Percentiles rank a stretch among this genome's conserved stretches.
Evolutionary conservation across 1,140 invertebrate genomes (phyloP).

Genomic region (Magallana angulata): DNA sequence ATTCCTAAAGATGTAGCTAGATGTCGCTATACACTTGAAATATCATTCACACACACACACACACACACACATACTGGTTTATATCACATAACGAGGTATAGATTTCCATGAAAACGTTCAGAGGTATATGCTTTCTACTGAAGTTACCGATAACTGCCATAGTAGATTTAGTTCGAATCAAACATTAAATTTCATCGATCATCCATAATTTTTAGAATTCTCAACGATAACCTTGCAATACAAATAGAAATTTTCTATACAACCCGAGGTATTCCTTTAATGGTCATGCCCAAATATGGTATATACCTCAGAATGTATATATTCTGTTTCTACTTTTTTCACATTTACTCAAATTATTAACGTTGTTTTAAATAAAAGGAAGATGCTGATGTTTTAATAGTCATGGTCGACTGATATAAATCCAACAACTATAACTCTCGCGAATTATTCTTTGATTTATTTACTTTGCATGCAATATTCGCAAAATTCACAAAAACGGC

Average conservation of each 20-base stretch:
- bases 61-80: conserved; percentile 13
- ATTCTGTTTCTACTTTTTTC: background rate
- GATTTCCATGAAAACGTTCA: background rate
- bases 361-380: too few species aligned
- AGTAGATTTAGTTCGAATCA: background rate
- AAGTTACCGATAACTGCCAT: background rate
- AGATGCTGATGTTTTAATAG: too few species aligned
- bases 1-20: too few species aligned
- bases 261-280: conserved; percentile 1
- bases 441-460: too few species aligned
- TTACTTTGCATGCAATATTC: too few species aligned
- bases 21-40: too few species aligned
- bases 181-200: background rate
- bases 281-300: conserved; percentile 22
- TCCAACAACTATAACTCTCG: too few species aligned
- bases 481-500: too few species aligned
- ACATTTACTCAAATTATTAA: too few species aligned
- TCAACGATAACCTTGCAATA: background rate
- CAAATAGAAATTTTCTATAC: background rate
- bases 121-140: background rate
- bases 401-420: too few species aligned
- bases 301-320: background rate
- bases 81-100: background rate
- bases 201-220: background rate
- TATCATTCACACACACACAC: background rate